A percentile compares a stretch with the other conserved stretches of the same genome.
Conservation (phyloP, 2,888 invertebrate species). For the Tachina grossa region DNA sequence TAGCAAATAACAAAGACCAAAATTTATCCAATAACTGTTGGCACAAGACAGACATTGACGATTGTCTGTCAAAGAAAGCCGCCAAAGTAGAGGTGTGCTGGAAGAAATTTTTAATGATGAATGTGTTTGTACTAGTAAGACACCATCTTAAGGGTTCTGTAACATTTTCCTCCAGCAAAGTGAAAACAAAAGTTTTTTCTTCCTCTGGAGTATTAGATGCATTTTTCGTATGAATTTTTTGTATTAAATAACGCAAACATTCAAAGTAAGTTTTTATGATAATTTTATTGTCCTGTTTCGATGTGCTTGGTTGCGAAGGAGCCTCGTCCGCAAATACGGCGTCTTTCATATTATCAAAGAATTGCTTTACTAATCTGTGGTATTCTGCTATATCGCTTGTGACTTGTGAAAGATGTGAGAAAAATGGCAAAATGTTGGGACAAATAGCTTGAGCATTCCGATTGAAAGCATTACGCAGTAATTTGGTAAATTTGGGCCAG, state of each 20-base stretch:
- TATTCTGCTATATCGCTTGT: slow-evolving; percentile 75
- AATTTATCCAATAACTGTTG: slow-evolving; percentile 76
- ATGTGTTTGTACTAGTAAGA: slow-evolving; percentile 80
- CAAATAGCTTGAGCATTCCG: slow-evolving; percentile 89
- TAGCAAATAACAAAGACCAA: slow-evolving; percentile 78
- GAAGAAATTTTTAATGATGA: slow-evolving; percentile 83
- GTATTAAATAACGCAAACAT: slow-evolving; percentile 87
- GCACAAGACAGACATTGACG: slow-evolving; percentile 77
- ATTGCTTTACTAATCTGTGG: slow-evolving; percentile 85
- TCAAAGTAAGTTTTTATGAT: slow-evolving; percentile 88
- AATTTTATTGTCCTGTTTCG: slow-evolving; percentile 87
- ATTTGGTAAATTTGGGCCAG: slow-evolving; percentile 87
- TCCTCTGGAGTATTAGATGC: slow-evolving; percentile 6
- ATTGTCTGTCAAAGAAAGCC: slow-evolving; percentile 85
- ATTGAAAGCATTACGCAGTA: slow-evolving; percentile 88
- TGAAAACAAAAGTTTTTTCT: slow-evolving; percentile 71
- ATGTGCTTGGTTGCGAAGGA: slow-evolving; percentile 40
- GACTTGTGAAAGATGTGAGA: slow-evolving; percentile 85
- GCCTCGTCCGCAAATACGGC: slow-evolving; percentile 85
- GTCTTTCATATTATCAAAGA: slow-evolving; percentile 87
- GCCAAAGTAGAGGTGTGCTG: slow-evolving; percentile 84
- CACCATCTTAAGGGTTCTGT: slow-evolving; percentile 83
- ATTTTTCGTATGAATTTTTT: slow-evolving; percentile 82
- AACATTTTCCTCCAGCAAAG: slow-evolving; percentile 76
- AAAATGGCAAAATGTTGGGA: slow-evolving; percentile 89